Percentiles rank a stretch among this genome's conserved stretches.
These are phyloP conservation scores for Uloborus diversus DNA, from an alignment of 1,140 invertebrate species.

Conservation along the genomic window DNA sequence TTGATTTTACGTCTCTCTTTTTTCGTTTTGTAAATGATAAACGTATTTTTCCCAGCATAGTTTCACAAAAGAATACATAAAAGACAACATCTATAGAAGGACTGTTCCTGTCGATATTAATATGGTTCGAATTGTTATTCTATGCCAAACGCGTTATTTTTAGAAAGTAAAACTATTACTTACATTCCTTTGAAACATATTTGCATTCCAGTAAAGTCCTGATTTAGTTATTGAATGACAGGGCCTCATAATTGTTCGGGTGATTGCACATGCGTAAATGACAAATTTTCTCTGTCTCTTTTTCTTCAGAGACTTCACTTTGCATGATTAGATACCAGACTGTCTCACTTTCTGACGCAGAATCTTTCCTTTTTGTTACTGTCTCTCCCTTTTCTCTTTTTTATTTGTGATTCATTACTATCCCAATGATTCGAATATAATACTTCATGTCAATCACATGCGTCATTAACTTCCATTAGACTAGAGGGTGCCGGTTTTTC, in stretches of 20 bases:
- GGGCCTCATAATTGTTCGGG: not conserved
- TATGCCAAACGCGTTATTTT: not conserved
- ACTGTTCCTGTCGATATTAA: conserved; percentile 6
- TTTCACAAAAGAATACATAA: no score
- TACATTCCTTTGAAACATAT: no score
- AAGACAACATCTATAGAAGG: no score
- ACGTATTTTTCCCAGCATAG: no score
- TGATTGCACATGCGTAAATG: not conserved
- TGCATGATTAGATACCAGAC: not conserved
- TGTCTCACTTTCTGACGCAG: not conserved
- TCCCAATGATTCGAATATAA: conserved; percentile 44
- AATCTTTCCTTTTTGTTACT: not conserved
- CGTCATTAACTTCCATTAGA: conserved; percentile 30
- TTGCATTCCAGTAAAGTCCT: no score
- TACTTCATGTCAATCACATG: conserved; percentile 35
- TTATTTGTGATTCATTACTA: conserved; percentile 14
- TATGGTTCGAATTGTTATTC: not conserved
- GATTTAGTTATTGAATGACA: not conserved
- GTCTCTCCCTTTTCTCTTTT: not conserved
- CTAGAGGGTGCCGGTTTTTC: conserved; percentile 11
- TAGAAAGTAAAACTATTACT: no score
- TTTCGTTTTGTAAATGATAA: no score
- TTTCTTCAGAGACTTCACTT: not conserved
- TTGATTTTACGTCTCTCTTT: no score
- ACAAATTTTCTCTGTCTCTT: not conserved